Percentiles rank a stretch among this genome's conserved stretches.
Conservation (phyloP, 2,888 invertebrate species). For the Embidobia sp. region DNA sequence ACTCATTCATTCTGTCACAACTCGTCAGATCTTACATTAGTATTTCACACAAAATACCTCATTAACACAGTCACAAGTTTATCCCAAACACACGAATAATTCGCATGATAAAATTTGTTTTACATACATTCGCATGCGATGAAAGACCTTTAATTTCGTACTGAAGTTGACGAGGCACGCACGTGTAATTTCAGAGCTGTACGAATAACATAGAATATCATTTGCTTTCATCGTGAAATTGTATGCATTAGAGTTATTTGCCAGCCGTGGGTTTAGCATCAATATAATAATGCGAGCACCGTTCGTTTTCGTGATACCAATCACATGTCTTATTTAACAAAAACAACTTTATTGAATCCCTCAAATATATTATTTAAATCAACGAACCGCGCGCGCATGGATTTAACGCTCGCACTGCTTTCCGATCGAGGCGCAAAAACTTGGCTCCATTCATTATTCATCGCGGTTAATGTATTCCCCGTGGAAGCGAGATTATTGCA, state of each 20-base stretch:
- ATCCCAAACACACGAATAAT: conserved; percentile 44
- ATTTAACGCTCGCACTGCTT: conserved; percentile 34
- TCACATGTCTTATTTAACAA: conserved; percentile 9
- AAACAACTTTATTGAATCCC: no score
- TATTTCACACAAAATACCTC: conserved; percentile 33
- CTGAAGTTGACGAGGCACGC: conserved; percentile 42
- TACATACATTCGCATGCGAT: conserved; percentile 48
- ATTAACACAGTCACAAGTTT: conserved; percentile 26
- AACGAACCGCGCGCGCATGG: no score
- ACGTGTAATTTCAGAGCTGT: conserved; percentile 48
- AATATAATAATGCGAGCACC: conserved; percentile 47
- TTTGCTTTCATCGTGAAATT: conserved; percentile 58
- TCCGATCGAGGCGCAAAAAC: not conserved
- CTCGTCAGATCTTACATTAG: conserved; percentile 21
- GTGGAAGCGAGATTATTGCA: conserved; percentile 10
- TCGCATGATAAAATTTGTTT: conserved; percentile 55
- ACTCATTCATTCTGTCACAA: conserved; percentile 1
- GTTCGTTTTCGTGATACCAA: conserved; percentile 40
- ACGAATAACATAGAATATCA: conserved; percentile 55
- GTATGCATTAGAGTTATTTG: conserved; percentile 54
- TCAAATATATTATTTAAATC: no score
- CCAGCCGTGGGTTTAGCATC: conserved; percentile 45
- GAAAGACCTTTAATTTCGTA: conserved; percentile 56
- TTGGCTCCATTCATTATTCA: conserved; percentile 10
- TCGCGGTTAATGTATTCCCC: conserved; percentile 16